Evolutionary conservation across 2,113 vertebrate species (phyloP).

Genomic region (Gracilinanus agilis): DNA sequence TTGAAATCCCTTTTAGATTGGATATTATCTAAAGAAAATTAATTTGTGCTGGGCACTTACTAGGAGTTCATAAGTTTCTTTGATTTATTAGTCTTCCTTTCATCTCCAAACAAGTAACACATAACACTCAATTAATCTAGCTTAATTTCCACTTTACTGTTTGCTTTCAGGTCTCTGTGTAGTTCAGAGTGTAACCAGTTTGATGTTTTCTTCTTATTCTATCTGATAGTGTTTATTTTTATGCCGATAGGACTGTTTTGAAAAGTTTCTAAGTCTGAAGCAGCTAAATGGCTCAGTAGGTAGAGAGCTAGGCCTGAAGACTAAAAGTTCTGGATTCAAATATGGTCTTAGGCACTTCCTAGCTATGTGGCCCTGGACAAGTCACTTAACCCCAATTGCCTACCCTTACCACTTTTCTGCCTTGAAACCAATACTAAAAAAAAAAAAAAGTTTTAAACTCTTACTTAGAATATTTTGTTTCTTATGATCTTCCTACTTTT

Average conservation of each 20-base stretch:
- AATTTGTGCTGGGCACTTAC: background rate
- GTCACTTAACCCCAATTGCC: no score
- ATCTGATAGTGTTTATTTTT: slow-evolving; percentile 11
- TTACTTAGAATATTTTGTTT: slow-evolving; percentile 22
- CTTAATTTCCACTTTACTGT: slow-evolving; percentile 8
- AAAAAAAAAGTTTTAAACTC: slow-evolving; percentile 21
- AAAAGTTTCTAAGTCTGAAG: slow-evolving; percentile 26
- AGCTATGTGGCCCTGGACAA: no score
- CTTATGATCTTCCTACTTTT: background rate
- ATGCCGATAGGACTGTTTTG: background rate
- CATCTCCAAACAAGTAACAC: background rate
- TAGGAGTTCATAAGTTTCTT: slow-evolving; percentile 32
- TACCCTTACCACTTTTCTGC: no score
- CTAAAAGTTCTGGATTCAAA: no score
- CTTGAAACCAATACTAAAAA: no score
- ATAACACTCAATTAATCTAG: slow-evolving; percentile 3
- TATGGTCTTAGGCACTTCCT: no score
- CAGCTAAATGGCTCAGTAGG: no score
- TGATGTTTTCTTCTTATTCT: background rate
- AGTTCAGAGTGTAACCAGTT: background rate
- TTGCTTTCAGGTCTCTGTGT: slow-evolving; percentile 11
- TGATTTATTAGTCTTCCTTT: background rate
- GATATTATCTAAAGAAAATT: background rate
- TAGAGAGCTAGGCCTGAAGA: no score
- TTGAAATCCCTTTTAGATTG: background rate